phyloP scores from a whole-genome alignment of 2,113 vertebrate species.

The Heteronetta atricapilla region DNA sequence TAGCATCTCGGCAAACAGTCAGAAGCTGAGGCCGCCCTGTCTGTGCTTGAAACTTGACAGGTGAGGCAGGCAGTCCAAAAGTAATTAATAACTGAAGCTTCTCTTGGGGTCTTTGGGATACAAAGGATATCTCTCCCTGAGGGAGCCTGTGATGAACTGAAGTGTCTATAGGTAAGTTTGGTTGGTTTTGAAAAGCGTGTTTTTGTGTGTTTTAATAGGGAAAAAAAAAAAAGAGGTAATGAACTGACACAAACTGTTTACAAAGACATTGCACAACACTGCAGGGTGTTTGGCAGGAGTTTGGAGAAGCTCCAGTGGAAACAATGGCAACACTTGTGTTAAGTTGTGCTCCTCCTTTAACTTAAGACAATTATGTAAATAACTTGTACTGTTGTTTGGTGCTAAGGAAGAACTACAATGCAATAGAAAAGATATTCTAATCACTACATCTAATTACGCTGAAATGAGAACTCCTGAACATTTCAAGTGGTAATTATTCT shows the following conservation, averaged over 20 bases:
- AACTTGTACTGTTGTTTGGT: neutral
- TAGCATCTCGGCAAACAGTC: neutral
- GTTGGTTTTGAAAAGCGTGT: neutral
- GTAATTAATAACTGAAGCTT: neutral
- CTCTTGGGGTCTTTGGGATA: neutral
- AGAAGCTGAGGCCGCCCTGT: neutral
- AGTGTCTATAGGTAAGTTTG: neutral
- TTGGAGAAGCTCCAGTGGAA: neutral
- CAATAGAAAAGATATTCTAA: neutral
- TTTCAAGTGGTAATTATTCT: slow-evolving; percentile 27
- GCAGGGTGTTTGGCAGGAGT: neutral
- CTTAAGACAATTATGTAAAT: slow-evolving; percentile 11
- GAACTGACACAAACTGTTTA: neutral
- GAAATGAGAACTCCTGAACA: neutral
- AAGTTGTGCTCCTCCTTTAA: neutral
- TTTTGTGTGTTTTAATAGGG: neutral
- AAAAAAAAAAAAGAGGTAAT: neutral
- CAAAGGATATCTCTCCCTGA: neutral
- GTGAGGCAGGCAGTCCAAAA: neutral
- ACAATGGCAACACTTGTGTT: neutral
- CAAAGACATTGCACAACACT: neutral
- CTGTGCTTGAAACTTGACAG: neutral
- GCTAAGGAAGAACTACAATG: neutral
- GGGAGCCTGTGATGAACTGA: neutral
- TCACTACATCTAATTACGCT: slow-evolving; percentile 27